Evolutionary conservation across 2,797 vertebrate species (phyloP), one percentile per base, ranked within the genome.

Genomic region (Sebastes hubbsi): DNA sequence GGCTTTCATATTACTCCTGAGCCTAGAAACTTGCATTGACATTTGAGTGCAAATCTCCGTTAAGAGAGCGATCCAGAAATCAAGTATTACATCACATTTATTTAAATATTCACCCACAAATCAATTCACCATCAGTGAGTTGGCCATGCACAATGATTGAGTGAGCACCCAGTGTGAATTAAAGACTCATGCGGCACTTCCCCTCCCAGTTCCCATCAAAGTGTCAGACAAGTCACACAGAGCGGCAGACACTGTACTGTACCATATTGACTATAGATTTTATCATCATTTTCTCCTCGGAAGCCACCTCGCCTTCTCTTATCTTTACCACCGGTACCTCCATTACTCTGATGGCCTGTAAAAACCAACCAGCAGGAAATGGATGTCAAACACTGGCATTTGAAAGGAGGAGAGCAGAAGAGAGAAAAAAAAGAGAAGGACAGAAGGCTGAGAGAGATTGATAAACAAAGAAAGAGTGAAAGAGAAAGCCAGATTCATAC

Each of bases 291-390:
- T 98, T 98, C 92, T 99, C 97, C 91, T 98, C 91, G 2, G 89
- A 95, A 90, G 96, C 97, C 78, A 95, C 94, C 90, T 96, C 96
- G 94, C 95, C 96, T 96, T 97, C 95, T 94, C 96, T 98, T 97
- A 99, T 97, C 97, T 98, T 99, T 97, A 99, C 96, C 96, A 99
- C 97, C 24, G 97, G 98, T 87, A 99, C 98, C 95, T 99, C 98
- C 97, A 99, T 99, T 95, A 98, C 94, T 95, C 94, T 97, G 96
- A 99, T 77, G 86, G 94, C 97, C 98, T 99, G 97, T 92, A 95
- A 95, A 96, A 97, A 94, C 94, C 91, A 95, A 95, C 72, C 87
- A 90, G 72, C 72, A 91, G 20, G 81, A 90, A 76, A 58, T 59
- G 67, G 72, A 80, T 79, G 81, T 94, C 90, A 92, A 90, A 93